A percentile compares a stretch with the other conserved stretches of the same genome.
These are phyloP conservation scores for Drosophila infuscata DNA, from an alignment of 2,888 invertebrate species.

Conservation along the genomic window DNA sequence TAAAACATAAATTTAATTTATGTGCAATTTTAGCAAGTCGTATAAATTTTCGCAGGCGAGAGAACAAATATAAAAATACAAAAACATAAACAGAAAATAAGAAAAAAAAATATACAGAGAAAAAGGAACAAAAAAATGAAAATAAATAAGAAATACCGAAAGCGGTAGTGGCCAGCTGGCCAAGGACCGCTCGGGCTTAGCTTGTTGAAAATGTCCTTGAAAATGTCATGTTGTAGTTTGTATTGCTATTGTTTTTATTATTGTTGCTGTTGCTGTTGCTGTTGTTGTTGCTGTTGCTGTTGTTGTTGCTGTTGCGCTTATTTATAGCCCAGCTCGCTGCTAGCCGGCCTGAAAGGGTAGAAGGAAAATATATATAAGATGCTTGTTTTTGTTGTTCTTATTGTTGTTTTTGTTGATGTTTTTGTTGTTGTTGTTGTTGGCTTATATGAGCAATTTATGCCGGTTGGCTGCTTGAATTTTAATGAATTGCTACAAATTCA, in stretches of 20 bases:
- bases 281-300: conserved; percentile 23
- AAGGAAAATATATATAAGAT: conserved; percentile 58
- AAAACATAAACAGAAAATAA: conserved; percentile 12
- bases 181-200: conserved; percentile 41
- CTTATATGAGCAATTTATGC: conserved; percentile 62
- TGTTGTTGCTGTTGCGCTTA: conserved; percentile 45
- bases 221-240: conserved; percentile 57
- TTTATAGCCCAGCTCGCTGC: conserved; percentile 57
- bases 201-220: conserved; percentile 72
- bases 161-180: conserved; percentile 64
- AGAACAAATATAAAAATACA: conserved; percentile 45
- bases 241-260: conserved; percentile 37
- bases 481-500: conserved; percentile 77
- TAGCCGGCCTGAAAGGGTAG: conserved; percentile 65
- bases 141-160: conserved; percentile 58
- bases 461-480: conserved; percentile 64
- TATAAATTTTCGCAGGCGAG: conserved; percentile 71
- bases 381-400: conserved; percentile 35
- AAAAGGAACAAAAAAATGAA: conserved; percentile 16
- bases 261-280: conserved; percentile 7
- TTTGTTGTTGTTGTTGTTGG: conserved; percentile 33
- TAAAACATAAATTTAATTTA: conserved; percentile 81
- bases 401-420: conserved; percentile 34
- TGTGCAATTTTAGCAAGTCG: conserved; percentile 81
- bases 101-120: conserved; percentile 5